phyloP scores from a whole-genome alignment of 2,797 vertebrate species.

The Jordanella pulchra region DNA sequence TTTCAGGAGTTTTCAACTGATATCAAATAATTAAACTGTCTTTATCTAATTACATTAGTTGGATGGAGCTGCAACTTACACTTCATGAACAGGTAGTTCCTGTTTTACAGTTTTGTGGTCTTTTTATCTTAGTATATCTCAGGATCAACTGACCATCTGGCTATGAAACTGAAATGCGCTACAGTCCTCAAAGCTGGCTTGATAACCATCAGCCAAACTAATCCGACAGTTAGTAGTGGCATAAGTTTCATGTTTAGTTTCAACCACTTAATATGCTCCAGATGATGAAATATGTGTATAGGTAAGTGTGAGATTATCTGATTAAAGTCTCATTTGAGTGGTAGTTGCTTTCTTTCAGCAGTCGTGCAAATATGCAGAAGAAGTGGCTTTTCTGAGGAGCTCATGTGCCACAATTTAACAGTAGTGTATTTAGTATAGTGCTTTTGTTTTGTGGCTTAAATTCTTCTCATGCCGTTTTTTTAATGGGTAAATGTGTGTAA shows the following conservation, averaged over 20 bases:
- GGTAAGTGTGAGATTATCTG: neutral
- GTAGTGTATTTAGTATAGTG: no score
- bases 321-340: neutral
- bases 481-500: no score
- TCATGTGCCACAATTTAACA: neutral
- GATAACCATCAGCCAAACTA: neutral
- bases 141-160: neutral
- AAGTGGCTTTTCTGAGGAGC: neutral
- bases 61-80: no score
- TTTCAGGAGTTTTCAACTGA: no score
- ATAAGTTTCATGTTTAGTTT: neutral
- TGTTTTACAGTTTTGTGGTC: no score
- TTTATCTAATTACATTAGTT: no score
- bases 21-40: no score
- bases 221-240: neutral
- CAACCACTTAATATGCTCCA: neutral
- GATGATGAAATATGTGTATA: neutral
- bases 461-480: neutral
- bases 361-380: neutral
- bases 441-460: neutral
- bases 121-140: neutral
- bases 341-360: neutral
- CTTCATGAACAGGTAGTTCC: no score
- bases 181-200: neutral
- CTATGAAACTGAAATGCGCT: neutral